A percentile compares a stretch with the other conserved stretches of the same genome.
Evolutionary conservation across 1,140 invertebrate genomes (phyloP).

Genomic region (Colletes gigas): DNA sequence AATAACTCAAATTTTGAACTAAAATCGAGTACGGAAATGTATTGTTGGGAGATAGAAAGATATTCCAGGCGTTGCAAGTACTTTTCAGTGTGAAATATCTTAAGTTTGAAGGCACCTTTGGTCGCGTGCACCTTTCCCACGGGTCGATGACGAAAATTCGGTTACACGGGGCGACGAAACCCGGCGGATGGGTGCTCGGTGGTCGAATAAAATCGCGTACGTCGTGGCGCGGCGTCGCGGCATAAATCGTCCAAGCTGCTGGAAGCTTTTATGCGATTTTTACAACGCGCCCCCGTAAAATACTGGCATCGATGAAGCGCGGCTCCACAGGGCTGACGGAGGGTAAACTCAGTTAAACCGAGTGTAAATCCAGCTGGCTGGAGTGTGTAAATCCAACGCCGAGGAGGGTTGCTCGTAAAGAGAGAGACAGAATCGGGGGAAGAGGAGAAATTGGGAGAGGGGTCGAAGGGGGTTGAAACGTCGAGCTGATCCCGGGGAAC

Average conservation of each 20-base stretch:
- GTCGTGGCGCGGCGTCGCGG: neutral
- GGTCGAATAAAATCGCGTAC: constrained; percentile 25
- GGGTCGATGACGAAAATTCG: neutral
- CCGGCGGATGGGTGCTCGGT: no score
- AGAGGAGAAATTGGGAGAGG: neutral
- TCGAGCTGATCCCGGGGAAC: constrained; percentile 54
- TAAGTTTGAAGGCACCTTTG: no score
- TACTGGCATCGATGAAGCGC: constrained; percentile 47
- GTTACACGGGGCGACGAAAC: neutral
- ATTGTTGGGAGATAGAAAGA: no score
- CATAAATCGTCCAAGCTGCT: constrained; percentile 60
- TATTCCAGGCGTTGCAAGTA: no score
- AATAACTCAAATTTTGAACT: no score
- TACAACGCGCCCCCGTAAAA: constrained; percentile 60
- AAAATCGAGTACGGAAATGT: no score
- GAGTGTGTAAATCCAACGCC: constrained; percentile 1
- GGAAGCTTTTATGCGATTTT: constrained; percentile 65
- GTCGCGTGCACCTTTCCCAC: neutral
- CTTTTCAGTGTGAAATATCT: no score
- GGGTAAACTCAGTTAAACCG: constrained; percentile 51
- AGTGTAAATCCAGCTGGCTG: constrained; percentile 57
- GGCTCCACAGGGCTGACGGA: constrained; percentile 7
- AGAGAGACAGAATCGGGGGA: neutral
- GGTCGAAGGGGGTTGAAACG: constrained; percentile 3
- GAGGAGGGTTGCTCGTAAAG: neutral